A percentile compares a stretch with the other conserved stretches of the same genome.
phyloP scores from a whole-genome alignment of 2,888 invertebrate species.

The Megalurothrips usitatus region DNA sequence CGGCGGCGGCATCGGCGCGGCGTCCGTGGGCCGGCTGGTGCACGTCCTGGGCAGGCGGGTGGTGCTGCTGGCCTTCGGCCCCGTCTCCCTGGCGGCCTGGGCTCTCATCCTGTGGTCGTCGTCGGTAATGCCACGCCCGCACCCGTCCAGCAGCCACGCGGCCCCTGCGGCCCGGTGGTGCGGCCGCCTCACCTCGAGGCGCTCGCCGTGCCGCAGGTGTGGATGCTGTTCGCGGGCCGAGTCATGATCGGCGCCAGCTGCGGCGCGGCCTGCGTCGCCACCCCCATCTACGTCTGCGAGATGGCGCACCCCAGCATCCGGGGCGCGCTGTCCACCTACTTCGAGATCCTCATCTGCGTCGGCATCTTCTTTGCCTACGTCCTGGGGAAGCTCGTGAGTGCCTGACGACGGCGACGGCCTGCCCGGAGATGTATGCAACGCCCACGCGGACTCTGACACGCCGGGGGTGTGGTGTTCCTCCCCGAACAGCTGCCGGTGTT shows the following conservation, averaged over 20 bases:
- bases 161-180: not conserved
- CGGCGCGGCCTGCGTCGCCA: not conserved
- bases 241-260: not conserved
- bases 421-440: too few species aligned
- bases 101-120: not conserved
- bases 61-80: not conserved
- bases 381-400: constrained; percentile 20
- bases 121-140: not conserved
- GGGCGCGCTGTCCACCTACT: constrained; percentile 29
- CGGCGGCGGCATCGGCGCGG: not conserved
- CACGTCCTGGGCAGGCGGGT: not conserved
- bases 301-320: constrained; percentile 18
- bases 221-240: constrained; percentile 28
- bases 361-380: constrained; percentile 28
- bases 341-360: constrained; percentile 28
- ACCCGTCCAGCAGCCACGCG: not conserved
- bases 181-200: not conserved
- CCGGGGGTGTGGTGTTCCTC: not conserved
- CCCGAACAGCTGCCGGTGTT: constrained; percentile 14
- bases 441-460: not conserved
- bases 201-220: constrained; percentile 2
- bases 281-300: constrained; percentile 28
- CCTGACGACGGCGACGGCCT: not conserved
- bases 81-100: not conserved
- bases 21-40: not conserved